phyloP scores from a whole-genome alignment of 2,113 vertebrate genomes.

The Menura novaehollandiae region DNA sequence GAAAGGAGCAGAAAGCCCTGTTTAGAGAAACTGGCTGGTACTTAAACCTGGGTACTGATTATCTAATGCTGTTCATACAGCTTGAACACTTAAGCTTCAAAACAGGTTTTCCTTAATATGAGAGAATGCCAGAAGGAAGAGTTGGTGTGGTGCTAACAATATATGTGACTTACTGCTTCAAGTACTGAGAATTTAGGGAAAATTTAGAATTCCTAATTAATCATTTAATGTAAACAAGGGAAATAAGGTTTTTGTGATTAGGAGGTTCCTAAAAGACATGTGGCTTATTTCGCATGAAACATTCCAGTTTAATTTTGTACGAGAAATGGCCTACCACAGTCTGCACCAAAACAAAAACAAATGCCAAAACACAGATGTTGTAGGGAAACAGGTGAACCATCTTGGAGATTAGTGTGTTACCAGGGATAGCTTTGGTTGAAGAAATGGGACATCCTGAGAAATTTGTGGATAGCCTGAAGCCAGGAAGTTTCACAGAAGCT shows the following conservation, averaged over 20 bases:
- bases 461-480: neutral
- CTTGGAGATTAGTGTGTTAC: accelerated
- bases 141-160: neutral
- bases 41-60: neutral
- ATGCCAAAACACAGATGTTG: neutral
- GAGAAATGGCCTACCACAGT: neutral
- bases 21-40: neutral
- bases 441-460: neutral
- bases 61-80: neutral
- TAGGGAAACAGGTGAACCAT: neutral
- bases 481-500: neutral
- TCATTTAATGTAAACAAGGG: neutral
- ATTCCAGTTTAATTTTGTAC: neutral
- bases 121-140: neutral
- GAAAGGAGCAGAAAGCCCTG: neutral
- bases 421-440: neutral
- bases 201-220: neutral
- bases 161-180: neutral
- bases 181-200: neutral
- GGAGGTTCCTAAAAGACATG: neutral
- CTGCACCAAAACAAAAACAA: neutral
- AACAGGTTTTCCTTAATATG: neutral
- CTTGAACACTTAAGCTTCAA: neutral
- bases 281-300: neutral
- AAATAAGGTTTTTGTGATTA: neutral